These are phyloP conservation scores for Chromis chromis DNA, from an alignment of 2,797 vertebrate species.

Conservation along the genomic window DNA sequence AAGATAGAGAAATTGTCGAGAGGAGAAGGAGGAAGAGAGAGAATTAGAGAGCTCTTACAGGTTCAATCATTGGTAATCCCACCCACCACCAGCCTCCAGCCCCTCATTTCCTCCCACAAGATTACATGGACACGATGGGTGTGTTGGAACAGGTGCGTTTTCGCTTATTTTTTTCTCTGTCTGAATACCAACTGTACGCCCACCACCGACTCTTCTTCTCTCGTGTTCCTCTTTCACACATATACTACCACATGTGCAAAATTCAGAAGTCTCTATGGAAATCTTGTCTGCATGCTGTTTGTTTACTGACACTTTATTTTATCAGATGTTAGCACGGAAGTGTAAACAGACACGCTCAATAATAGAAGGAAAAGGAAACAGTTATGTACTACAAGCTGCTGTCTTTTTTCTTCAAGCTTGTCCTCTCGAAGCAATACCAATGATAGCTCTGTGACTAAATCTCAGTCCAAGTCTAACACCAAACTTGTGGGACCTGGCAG, in stretches of 20 bases:
- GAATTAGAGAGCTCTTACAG: slow-evolving; percentile 50
- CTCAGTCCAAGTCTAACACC: no score
- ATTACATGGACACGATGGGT: slow-evolving; percentile 30
- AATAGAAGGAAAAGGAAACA: not conserved
- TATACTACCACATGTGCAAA: slow-evolving; percentile 11
- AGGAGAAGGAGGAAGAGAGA: slow-evolving; percentile 8
- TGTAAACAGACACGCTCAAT: slow-evolving; percentile 12
- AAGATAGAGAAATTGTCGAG: slow-evolving; percentile 19
- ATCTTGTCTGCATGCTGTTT: slow-evolving; percentile 24
- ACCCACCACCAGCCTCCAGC: slow-evolving; percentile 37
- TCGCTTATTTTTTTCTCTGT: slow-evolving; percentile 14
- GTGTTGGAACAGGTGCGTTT: slow-evolving; percentile 35
- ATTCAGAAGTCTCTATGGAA: slow-evolving; percentile 13
- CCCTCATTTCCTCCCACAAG: slow-evolving; percentile 46
- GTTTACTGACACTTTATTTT: slow-evolving; percentile 28
- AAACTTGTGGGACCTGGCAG: not conserved
- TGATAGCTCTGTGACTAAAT: no score
- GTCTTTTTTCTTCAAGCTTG: no score
- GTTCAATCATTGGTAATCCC: slow-evolving; percentile 58
- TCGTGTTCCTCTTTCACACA: slow-evolving; percentile 16
- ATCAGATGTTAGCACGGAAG: slow-evolving; percentile 34
- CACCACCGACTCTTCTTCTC: slow-evolving; percentile 16
- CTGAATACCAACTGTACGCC: slow-evolving; percentile 32
- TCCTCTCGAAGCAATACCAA: no score
- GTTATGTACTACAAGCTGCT: not conserved